Percentiles rank a stretch among this genome's conserved stretches.
phyloP scores from a whole-genome alignment of 2,888 invertebrate genomes.

The Acronicta aceris region DNA sequence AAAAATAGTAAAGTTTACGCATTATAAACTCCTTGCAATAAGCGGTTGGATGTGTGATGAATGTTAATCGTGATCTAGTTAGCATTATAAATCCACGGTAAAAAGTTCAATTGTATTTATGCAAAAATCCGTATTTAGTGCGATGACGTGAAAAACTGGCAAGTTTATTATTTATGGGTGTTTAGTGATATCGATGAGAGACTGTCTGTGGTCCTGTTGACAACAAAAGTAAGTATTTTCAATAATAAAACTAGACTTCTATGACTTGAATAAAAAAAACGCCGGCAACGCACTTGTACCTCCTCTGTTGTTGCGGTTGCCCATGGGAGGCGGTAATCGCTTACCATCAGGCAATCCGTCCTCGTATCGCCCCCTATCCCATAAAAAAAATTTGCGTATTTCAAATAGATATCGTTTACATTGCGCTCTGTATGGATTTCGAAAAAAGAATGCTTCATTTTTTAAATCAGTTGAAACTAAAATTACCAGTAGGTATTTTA shows the following conservation, averaged over 20 bases:
- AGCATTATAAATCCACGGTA: slow-evolving; percentile 9
- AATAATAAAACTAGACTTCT: too few species aligned
- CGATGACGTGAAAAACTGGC: slow-evolving; percentile 42
- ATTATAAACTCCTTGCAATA: too few species aligned
- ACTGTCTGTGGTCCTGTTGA: slow-evolving; percentile 24
- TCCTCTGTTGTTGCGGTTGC: too few species aligned
- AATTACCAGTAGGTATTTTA: slow-evolving; percentile 18
- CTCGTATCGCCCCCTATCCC: too few species aligned
- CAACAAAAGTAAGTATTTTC: slow-evolving; percentile 39
- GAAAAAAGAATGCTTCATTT: slow-evolving; percentile 9
- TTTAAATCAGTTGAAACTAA: slow-evolving; percentile 17
- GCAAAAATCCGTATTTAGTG: slow-evolving; percentile 30
- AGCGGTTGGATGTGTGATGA: not conserved
- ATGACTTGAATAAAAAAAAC: too few species aligned
- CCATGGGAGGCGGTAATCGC: too few species aligned
- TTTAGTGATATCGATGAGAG: slow-evolving; percentile 22
- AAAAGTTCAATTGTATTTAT: slow-evolving; percentile 34
- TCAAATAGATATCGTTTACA: slow-evolving; percentile 3
- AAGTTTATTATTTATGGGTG: slow-evolving; percentile 50
- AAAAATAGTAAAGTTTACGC: too few species aligned
- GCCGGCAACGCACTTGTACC: too few species aligned
- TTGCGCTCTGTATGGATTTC: not conserved
- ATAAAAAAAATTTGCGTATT: too few species aligned
- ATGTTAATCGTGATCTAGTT: slow-evolving; percentile 18
- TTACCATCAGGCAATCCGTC: too few species aligned